Percentiles rank a stretch among this genome's conserved stretches.
These are phyloP conservation scores for Indicator maculatus DNA, from an alignment of 2,113 vertebrate genomes.

Conservation along the genomic window DNA sequence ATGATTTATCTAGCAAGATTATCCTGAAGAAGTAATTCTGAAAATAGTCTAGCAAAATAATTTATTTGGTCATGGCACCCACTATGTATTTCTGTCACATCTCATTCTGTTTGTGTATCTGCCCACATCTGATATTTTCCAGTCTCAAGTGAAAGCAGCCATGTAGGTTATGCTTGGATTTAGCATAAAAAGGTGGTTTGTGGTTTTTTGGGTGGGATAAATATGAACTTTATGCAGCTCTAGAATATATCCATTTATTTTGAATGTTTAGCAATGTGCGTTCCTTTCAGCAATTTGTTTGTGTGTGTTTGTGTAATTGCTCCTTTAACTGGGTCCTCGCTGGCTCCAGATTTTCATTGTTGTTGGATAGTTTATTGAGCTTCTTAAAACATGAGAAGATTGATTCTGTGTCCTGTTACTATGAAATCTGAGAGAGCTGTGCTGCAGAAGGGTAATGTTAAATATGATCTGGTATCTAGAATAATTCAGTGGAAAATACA, in stretches of 20 bases:
- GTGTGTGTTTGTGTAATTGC: background rate
- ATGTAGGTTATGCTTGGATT: background rate
- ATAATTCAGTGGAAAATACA: background rate
- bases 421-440: background rate
- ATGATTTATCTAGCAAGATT: background rate
- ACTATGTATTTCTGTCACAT: background rate
- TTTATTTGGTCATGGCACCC: background rate
- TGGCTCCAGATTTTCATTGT: background rate
- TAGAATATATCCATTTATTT: background rate
- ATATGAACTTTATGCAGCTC: background rate
- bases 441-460: background rate
- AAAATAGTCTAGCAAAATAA: background rate
- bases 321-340: background rate
- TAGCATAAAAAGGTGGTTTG: background rate
- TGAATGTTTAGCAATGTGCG: background rate
- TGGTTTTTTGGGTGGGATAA: background rate
- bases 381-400: background rate
- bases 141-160: background rate
- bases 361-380: background rate
- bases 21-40: background rate
- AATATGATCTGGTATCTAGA: background rate
- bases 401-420: background rate
- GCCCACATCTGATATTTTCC: background rate
- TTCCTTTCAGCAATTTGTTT: background rate
- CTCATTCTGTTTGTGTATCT: background rate